Evolutionary conservation across 2,113 vertebrate species (phyloP).

Genomic region (Solea senegalensis): DNA sequence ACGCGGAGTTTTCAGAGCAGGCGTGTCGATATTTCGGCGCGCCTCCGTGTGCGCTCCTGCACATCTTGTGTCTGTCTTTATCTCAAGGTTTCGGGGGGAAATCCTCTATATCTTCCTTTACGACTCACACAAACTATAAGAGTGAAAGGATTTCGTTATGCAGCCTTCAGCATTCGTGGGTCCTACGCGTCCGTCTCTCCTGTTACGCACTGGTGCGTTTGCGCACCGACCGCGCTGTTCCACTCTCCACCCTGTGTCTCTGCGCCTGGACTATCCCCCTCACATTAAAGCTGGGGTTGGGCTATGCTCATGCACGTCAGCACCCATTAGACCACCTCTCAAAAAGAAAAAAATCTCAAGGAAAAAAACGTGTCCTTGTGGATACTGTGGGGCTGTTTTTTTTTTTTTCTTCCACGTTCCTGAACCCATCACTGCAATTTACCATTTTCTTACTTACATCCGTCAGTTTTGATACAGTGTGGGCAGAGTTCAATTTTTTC

Average conservation of each 20-base stretch:
- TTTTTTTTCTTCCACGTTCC: neutral
- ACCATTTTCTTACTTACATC: neutral
- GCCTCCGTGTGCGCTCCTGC: slow-evolving; percentile 23
- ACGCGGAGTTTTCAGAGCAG: slow-evolving; percentile 6
- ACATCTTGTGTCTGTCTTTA: neutral
- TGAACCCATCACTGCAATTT: neutral
- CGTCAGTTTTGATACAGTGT: slow-evolving; percentile 2
- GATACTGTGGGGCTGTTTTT: neutral
- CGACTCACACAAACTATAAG: neutral
- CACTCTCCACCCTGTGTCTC: slow-evolving; percentile 29
- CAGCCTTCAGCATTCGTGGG: neutral
- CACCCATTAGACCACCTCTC: slow-evolving; percentile 42
- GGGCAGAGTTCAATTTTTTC: slow-evolving; percentile 2
- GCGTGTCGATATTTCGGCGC: slow-evolving; percentile 1
- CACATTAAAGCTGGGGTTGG: slow-evolving; percentile 58
- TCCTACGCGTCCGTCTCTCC: slow-evolving; percentile 12
- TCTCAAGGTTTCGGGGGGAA: neutral
- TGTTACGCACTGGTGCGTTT: slow-evolving; percentile 58
- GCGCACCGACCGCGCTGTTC: slow-evolving; percentile 31
- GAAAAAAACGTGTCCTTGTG: neutral
- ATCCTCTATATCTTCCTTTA: neutral
- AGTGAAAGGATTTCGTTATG: neutral
- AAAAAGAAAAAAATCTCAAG: slow-evolving; percentile 18
- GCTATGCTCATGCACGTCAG: slow-evolving; percentile 66
- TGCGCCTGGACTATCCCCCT: slow-evolving; percentile 35